Conservation (phyloP, 2,113 vertebrate genomes). For the Chaenocephalus aceratus region DNA sequence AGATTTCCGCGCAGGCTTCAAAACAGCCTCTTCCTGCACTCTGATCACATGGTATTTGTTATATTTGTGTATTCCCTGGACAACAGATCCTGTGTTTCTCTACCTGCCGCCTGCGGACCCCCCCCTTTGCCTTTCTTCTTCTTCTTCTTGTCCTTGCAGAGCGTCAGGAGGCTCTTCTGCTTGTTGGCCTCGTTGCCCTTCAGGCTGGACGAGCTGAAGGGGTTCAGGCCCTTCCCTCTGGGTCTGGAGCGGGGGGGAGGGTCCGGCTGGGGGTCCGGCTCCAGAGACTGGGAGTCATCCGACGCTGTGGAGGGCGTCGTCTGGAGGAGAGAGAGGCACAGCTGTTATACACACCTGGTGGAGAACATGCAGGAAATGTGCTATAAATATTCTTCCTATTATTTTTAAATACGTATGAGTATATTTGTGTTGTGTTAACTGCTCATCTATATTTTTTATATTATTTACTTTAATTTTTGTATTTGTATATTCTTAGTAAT, state of each 20-base stretch:
- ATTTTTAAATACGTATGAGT: too few species aligned
- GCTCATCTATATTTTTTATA: background rate
- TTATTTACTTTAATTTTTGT: background rate
- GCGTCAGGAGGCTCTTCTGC: conserved; percentile 89
- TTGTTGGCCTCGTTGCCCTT: conserved; percentile 83
- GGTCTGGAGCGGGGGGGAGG: conserved; percentile 83
- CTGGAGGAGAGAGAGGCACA: conserved; percentile 55
- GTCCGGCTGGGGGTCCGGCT: conserved; percentile 82
- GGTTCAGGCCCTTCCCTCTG: conserved; percentile 91
- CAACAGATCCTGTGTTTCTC: background rate
- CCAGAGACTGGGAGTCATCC: conserved; percentile 85
- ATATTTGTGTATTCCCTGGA: too few species aligned
- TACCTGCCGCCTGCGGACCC: conserved; percentile 75
- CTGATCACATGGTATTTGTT: too few species aligned
- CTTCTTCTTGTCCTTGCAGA: conserved; percentile 86
- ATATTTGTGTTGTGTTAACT: background rate
- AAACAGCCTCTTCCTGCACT: too few species aligned
- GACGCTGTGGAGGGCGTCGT: conserved; percentile 86
- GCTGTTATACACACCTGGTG: conserved; percentile 23
- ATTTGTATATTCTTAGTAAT: too few species aligned
- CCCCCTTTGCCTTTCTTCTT: conserved; percentile 91
- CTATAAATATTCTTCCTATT: too few species aligned
- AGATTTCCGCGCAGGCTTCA: too few species aligned
- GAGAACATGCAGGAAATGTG: conserved; percentile 14
- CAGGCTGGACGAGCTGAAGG: conserved; percentile 83